phyloP scores from a whole-genome alignment of 2,113 vertebrate species.

The Panthera uncia region DNA sequence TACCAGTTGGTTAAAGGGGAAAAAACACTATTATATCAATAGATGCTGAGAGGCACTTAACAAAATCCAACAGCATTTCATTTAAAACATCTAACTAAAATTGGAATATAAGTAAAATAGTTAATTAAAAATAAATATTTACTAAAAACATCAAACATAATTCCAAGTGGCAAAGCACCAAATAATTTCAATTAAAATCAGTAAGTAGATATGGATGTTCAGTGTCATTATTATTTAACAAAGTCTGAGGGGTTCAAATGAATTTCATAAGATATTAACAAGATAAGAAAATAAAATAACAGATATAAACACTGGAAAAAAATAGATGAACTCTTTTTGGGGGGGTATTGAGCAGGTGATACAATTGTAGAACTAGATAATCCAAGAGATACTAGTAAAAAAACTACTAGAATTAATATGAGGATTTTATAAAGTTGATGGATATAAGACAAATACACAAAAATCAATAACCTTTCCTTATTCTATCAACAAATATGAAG shows the following conservation, averaged over 20 bases:
- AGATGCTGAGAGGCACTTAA: neutral
- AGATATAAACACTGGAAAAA: neutral
- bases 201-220: neutral
- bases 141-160: neutral
- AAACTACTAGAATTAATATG: neutral
- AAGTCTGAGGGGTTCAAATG: neutral
- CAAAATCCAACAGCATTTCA: neutral
- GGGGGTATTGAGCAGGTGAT: neutral
- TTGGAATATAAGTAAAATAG: neutral
- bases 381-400: neutral
- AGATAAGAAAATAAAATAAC: neutral
- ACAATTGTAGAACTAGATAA: neutral
- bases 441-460: neutral
- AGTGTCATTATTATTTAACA: neutral
- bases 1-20: neutral
- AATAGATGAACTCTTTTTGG: neutral
- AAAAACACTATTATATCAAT: neutral
- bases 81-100: neutral
- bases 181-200: constrained; percentile 14
- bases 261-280: constrained; percentile 12
- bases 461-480: neutral
- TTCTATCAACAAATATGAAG: neutral
- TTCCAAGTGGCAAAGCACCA: neutral
- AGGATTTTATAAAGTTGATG: neutral
- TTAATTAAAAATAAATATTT: neutral